Evolutionary conservation across 92 coral and sea anemone genomes (phyloP).

Genomic region (Palythoa grandiflora): DNA sequence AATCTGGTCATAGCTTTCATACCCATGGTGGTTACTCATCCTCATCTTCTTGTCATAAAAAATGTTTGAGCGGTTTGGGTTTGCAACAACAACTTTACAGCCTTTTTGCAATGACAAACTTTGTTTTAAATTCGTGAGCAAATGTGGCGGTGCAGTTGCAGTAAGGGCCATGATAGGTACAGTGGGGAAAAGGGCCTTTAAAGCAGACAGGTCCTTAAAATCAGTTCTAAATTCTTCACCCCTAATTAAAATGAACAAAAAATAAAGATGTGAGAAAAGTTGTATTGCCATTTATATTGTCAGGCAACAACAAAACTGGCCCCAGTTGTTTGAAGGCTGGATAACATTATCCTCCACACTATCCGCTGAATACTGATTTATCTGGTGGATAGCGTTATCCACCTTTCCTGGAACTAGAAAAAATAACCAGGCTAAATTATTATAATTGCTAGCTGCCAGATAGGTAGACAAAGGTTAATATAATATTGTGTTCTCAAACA

Average conservation of each 20-base stretch:
- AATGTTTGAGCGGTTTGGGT: slow-evolving; percentile 50
- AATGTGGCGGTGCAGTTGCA: slow-evolving; percentile 73
- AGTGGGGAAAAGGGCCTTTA: slow-evolving; percentile 62
- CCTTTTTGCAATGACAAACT: slow-evolving; percentile 42
- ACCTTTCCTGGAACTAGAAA: background rate
- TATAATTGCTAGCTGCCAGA: no score
- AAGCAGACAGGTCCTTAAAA: slow-evolving; percentile 62
- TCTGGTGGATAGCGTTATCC: no score
- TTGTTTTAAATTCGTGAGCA: slow-evolving; percentile 43
- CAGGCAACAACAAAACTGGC: background rate
- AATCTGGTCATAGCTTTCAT: slow-evolving; percentile 37
- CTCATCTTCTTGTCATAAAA: slow-evolving; percentile 36
- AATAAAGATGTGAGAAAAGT: background rate
- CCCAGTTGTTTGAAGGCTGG: no score
- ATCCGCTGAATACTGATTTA: no score
- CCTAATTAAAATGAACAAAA: slow-evolving; percentile 36
- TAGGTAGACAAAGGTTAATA: no score
- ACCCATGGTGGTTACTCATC: slow-evolving; percentile 30
- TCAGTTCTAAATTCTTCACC: slow-evolving; percentile 74
- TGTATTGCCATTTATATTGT: no score
- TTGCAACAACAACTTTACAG: slow-evolving; percentile 58
- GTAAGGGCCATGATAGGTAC: slow-evolving; percentile 69
- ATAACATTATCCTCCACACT: no score
- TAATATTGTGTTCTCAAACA: no score
- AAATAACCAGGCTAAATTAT: no score